Evolutionary conservation across 2,113 vertebrate species (phyloP), one percentile per base, ranked within the genome.

Genomic region (Peucedramus taeniatus): DNA sequence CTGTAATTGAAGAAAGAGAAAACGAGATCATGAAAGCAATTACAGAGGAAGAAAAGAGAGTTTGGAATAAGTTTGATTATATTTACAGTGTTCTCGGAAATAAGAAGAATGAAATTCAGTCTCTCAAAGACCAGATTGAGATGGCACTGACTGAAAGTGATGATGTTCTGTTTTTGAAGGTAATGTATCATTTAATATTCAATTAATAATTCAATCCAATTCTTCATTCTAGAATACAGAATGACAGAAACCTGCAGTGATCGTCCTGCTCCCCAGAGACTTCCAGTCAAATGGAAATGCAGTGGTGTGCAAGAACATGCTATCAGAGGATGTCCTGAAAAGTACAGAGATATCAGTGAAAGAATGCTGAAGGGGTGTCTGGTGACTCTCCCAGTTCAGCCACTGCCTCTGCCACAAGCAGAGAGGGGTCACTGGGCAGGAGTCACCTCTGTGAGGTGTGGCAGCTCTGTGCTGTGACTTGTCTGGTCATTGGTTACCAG

Each of bases 141-240:
- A 90, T 81, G 53, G 92, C 97, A 56, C 97, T 99, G 95, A 84
- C 76, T 19, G 97, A 98, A 91, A 91, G 59, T 5, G 98, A 98
- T 2, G 98, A 98, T 2, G 33, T 98, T 39, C 84, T 97, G n/a
- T 99, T 99, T 97, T 97, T 99, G 47, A 98, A 99, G 99, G 99
- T 99, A 94, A 94, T 96, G 35, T 3, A 4, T 56, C 40, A 49
- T 70, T 78, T 69, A 69, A 49, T n/a, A n/a, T n/a, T n/a, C n/a
- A n/a, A n/a, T n/a, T n/a, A n/a, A n/a, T n/a, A n/a, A n/a, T n/a
- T n/a, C n/a, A n/a, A 79, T 75, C 30, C 13, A 44, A 0, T 80
- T 83, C 45, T 85, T 90, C 7, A 1, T 31, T 65, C 61, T 72
- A 72, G 53, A 83, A 57, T 30, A 42, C 35, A 66, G 63, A 81